Base-by-base conservation (phyloP, 2,113 vertebrate genomes). In the Labrus mixtus region DNA sequence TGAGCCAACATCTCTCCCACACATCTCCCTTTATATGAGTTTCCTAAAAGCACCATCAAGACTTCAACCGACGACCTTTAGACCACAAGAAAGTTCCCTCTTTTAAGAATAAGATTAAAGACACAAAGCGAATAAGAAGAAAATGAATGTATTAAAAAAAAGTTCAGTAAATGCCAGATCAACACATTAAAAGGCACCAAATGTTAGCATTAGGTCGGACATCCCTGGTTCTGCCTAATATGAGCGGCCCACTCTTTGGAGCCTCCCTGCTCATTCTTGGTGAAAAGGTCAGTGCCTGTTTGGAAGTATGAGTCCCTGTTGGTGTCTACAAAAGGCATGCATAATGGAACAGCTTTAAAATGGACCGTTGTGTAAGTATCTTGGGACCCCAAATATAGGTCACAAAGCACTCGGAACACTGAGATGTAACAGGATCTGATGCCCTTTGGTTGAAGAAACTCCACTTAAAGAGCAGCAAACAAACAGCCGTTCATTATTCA, bases 211-310 rank as follows among this genome's bases (percentile, higher is more conserved):
- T 76, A 68, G 9, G 4, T 55, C 12, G 20, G 63, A 50, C 57
- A 25, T 22, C 33, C 58, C 58, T 51, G 33, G 45, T 60, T 8
- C 9, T 0, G 10, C 13, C 68, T 59, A 60, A 76, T 77, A 54
- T 41, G 23, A 73, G 62, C 13, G 0, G 23, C 61, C 23, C 23
- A 17, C 70, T 58, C 50, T 82, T 33, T 68, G 45, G 66, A 76
- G 46, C 22, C 51, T 51, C 13, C 19, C n/a, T 5, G 25, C 36
- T 55, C 53, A 54, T 48, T 78, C 62, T 51, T 55, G 39, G 68
- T 73, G 54, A 73, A 76, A 86, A 86, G 71, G 79, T 86, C 84
- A 79, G 12, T n/a, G 56, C 16, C 55, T 68, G 41, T 50, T 79
- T 53, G 57, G 48, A 60, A 68, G 58, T 72, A 55, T 23, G 55